Conservation (phyloP, 2,888 invertebrate species). For the Hololepta plana region DNA sequence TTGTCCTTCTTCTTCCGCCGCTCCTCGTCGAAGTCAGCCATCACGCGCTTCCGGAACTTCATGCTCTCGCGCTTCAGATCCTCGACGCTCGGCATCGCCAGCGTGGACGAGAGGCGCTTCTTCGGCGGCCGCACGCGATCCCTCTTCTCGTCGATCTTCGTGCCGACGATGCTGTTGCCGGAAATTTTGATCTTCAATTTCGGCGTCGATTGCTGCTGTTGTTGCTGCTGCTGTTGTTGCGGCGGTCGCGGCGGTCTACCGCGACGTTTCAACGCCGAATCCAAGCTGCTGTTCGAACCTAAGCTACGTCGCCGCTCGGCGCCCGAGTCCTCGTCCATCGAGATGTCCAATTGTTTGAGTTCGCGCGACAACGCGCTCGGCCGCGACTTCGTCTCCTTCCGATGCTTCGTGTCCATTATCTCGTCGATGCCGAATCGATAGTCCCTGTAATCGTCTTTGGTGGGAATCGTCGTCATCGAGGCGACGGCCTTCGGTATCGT, state of each 20-base stretch:
- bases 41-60: conserved; percentile 69
- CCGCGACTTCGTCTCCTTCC: conserved; percentile 34
- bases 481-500: conserved; percentile 80
- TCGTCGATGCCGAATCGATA: conserved; percentile 24
- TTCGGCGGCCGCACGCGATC: conserved; percentile 56
- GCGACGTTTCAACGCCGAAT: conserved; percentile 20
- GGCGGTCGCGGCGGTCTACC: conserved; percentile 21
- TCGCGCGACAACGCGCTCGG: conserved; percentile 37
- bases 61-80: conserved; percentile 70
- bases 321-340: conserved; percentile 35
- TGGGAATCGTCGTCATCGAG: conserved; percentile 74
- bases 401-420: conserved; percentile 47
- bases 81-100: conserved; percentile 54
- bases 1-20: conserved; percentile 36
- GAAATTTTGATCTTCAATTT: conserved; percentile 53
- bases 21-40: conserved; percentile 64
- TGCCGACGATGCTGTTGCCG: conserved; percentile 30
- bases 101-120: conserved; percentile 45
- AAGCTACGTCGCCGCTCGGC: conserved; percentile 29
- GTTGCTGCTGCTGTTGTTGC: background rate
- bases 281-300: conserved; percentile 24
- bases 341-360: conserved; percentile 41
- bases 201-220: conserved; percentile 28
- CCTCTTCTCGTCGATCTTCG: conserved; percentile 28
- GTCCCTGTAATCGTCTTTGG: conserved; percentile 65